Evolutionary conservation across 1,140 invertebrate genomes (phyloP).

Genomic region (Bombus turneri): DNA sequence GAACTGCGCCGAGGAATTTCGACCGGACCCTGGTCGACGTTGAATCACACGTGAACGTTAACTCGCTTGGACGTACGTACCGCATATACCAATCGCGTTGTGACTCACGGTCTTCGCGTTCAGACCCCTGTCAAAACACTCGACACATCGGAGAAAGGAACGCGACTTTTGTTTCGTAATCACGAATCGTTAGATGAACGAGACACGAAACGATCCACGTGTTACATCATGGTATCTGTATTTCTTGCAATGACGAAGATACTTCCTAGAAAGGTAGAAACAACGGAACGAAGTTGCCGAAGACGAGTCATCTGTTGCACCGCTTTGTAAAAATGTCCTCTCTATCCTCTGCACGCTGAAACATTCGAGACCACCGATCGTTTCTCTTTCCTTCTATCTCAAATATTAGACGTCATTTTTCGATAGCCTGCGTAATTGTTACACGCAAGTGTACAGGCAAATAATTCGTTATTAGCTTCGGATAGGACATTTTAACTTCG

Average conservation of each 20-base stretch:
- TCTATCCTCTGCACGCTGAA: too few relatives aligned
- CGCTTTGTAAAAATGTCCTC: too few relatives aligned
- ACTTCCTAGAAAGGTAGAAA: neutral
- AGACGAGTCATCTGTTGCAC: too few relatives aligned
- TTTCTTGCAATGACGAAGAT: neutral
- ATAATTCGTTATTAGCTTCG: too few relatives aligned
- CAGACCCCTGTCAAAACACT: constrained; percentile 26
- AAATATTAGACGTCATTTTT: too few relatives aligned
- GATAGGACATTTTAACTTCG: too few relatives aligned
- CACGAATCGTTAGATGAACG: neutral
- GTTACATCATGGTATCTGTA: neutral
- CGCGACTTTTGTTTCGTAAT: constrained; percentile 20
- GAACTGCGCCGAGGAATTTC: constrained; percentile 58
- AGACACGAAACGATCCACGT: neutral
- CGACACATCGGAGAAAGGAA: constrained; percentile 14
- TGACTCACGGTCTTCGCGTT: constrained; percentile 39
- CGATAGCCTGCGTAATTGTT: too few relatives aligned
- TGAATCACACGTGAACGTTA: constrained; percentile 46
- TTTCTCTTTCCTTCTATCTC: too few relatives aligned
- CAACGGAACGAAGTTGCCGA: neutral
- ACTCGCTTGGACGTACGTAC: constrained; percentile 8
- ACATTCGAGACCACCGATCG: too few relatives aligned
- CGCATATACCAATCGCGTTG: constrained; percentile 24
- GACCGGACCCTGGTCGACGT: constrained; percentile 30
- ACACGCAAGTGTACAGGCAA: too few relatives aligned